Percentiles rank a stretch among this genome's conserved stretches.
Evolutionary conservation across 2,113 vertebrate genomes (phyloP).

Genomic region (Oxyruncus cristatus): DNA sequence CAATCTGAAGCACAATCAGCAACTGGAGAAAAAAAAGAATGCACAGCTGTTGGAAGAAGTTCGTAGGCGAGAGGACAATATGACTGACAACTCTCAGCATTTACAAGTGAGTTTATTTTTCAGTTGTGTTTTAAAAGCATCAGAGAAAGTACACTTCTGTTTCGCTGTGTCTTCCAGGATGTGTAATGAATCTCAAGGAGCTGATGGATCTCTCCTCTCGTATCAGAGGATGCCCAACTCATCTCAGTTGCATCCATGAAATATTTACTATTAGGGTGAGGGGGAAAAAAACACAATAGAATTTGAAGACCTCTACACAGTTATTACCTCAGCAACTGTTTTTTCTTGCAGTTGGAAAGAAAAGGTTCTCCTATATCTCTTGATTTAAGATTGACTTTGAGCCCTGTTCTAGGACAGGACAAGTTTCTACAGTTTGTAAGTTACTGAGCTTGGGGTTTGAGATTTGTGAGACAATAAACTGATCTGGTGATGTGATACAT

Average conservation of each 20-base stretch:
- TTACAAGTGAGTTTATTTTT: conserved; percentile 80
- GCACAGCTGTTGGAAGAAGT: conserved; percentile 80
- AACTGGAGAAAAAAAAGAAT: conserved; percentile 88
- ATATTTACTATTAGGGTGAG: background rate
- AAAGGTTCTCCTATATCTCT: background rate
- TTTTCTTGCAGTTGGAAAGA: background rate
- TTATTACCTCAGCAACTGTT: background rate
- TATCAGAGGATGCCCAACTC: background rate
- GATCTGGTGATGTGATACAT: background rate
- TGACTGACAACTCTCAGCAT: conserved; percentile 83
- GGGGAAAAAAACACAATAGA: background rate
- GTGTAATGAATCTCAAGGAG: background rate
- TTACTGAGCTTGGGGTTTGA: background rate
- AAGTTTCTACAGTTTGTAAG: background rate
- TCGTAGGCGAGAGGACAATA: conserved; percentile 82
- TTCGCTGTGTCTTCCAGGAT: background rate
- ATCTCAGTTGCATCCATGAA: background rate
- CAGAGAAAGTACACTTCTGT: background rate
- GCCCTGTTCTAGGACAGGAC: background rate
- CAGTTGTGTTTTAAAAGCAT: background rate
- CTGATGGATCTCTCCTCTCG: background rate
- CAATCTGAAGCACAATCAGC: conserved; percentile 87
- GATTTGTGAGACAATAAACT: background rate
- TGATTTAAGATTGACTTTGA: background rate
- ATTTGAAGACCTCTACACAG: background rate